Base-by-base conservation (phyloP, 23 tunicate species). In the Botrylloides violaceus region DNA sequence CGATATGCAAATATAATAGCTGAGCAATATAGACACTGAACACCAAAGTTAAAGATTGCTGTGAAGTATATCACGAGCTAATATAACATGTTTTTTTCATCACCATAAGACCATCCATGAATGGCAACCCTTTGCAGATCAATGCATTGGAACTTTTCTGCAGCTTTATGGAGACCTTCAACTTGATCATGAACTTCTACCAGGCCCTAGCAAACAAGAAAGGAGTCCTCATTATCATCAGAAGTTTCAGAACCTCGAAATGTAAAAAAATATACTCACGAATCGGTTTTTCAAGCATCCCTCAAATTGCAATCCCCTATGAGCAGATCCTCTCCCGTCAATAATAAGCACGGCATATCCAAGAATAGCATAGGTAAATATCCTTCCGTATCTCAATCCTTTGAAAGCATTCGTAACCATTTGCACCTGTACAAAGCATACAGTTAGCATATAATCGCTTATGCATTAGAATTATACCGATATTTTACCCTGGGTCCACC, bases 21-120 rank as follows among this genome's bases (percentile, higher is more conserved):
- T n/a, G n/a, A n/a, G n/a, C n/a, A n/a, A n/a, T n/a, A n/a, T n/a
- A n/a, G n/a, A n/a, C n/a, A n/a, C n/a, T n/a, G n/a, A n/a, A n/a
- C n/a, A n/a, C n/a, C 53, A 9, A 15, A 43, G 53, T 43, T 43
- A 15, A 43, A 43, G 53, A 7, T 43, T 7, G 15, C 53, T 7
- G 53, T 43, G 53, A 43, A 7, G 9, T 43, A 7, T 9, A 43
- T 43, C 53, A 43, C 53, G 15, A 43, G 12, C 15, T 43, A 43
- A 9, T 7, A 43, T 15, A 43, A 43, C 53, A 43, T 43, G 12
- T 15, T 15, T 43, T 43, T 38, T 2, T 31, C 23, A 71, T 57
- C 62, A 85, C 98, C 98, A 76, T 95, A 95, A 3, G 92, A 83
- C 99, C 99, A 95, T 32, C 99, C 99, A 65, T 95, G 91, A 4